Percentiles rank a stretch among this genome's conserved stretches.
Conservation (phyloP, 1,140 invertebrate genomes). For the Hermetia illucens region DNA sequence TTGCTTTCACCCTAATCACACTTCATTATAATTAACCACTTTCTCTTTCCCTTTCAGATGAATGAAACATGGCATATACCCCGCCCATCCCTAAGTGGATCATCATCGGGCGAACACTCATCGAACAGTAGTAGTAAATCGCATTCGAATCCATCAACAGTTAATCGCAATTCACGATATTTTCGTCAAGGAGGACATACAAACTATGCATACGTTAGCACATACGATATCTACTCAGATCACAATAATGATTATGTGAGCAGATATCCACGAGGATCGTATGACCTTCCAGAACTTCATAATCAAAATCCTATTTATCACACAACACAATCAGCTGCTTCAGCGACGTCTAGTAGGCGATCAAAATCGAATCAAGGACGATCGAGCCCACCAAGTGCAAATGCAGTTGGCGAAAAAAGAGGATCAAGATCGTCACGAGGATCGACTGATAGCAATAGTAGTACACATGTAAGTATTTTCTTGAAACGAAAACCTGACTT, state of each 20-base stretch:
- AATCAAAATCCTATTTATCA: too few species aligned
- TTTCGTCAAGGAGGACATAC: not conserved
- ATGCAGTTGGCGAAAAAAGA: slow-evolving; percentile 19
- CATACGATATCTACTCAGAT: not conserved
- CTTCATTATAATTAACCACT: not conserved
- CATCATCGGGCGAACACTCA: slow-evolving; percentile 44
- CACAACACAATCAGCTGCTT: slow-evolving; percentile 24
- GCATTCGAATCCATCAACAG: slow-evolving; percentile 13
- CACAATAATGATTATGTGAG: too few species aligned
- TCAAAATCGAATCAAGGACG: not conserved
- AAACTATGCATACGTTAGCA: not conserved
- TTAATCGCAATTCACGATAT: slow-evolving; percentile 9
- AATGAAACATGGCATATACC: slow-evolving; percentile 58
- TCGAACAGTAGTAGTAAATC: slow-evolving; percentile 30
- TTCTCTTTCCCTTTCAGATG: slow-evolving; percentile 33
- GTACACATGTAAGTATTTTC: slow-evolving; percentile 64
- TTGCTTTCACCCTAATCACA: too few species aligned
- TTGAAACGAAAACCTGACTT: too few species aligned
- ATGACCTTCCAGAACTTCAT: too few species aligned
- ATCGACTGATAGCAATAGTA: slow-evolving; percentile 55
- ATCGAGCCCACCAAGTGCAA: not conserved
- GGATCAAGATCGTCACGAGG: slow-evolving; percentile 60
- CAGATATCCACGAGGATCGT: too few species aligned
- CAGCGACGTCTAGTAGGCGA: not conserved
- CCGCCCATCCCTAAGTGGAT: slow-evolving; percentile 54